These are phyloP conservation scores for Tenebrio molitor DNA, from an alignment of 1,140 invertebrate species.

Conservation along the genomic window DNA sequence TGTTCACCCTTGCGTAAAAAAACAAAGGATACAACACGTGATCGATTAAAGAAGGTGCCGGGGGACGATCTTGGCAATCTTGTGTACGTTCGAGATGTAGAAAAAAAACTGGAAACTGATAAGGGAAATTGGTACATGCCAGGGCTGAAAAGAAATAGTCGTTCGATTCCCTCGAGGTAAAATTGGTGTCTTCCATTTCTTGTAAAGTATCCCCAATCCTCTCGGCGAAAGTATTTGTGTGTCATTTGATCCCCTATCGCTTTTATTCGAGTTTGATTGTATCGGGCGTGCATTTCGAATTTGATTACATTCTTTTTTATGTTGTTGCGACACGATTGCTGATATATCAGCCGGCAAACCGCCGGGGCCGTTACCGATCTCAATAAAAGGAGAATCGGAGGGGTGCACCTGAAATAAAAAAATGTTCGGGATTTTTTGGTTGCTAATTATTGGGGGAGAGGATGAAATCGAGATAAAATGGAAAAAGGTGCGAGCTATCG, in stretches of 20 bases:
- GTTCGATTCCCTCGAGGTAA: slow-evolving; percentile 45
- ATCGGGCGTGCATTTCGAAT: slow-evolving; percentile 38
- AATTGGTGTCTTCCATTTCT: slow-evolving; percentile 41
- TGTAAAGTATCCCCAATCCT: slow-evolving; percentile 35
- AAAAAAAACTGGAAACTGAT: slow-evolving; percentile 36
- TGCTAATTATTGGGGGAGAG: too few species aligned
- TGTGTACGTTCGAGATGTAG: background rate
- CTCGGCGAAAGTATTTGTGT: slow-evolving; percentile 41
- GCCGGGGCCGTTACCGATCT: background rate
- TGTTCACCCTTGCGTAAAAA: too few species aligned
- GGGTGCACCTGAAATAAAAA: background rate
- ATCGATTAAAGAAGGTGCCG: background rate
- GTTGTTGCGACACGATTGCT: slow-evolving; percentile 23
- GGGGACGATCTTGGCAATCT: background rate
- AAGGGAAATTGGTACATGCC: slow-evolving; percentile 40
- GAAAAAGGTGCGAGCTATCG: too few species aligned
- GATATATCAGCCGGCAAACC: background rate
- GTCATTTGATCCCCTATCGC: slow-evolving; percentile 45
- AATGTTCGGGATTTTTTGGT: too few species aligned
- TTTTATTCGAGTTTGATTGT: slow-evolving; percentile 46
- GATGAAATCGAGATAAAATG: too few species aligned
- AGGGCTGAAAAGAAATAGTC: slow-evolving; percentile 37
- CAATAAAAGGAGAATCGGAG: background rate
- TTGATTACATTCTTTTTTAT: slow-evolving; percentile 38
- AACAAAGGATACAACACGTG: background rate